These are phyloP conservation scores for Parotocinclus haroldoi DNA, from an alignment of 2,797 vertebrate species.

Conservation along the genomic window DNA sequence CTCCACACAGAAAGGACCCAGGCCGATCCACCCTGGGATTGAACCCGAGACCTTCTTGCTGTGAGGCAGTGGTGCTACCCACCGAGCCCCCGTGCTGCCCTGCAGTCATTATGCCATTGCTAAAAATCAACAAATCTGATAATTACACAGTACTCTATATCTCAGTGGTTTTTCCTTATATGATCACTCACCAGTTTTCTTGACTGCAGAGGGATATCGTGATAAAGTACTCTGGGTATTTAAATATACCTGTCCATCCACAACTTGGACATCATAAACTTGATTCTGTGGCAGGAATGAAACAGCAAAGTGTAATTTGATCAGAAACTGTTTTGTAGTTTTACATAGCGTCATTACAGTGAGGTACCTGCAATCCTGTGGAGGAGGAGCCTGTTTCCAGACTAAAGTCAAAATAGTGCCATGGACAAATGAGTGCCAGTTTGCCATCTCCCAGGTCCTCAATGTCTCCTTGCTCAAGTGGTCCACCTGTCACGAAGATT, in stretches of 20 bases:
- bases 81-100: no score
- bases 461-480: slow-evolving; percentile 65
- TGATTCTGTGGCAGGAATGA: slow-evolving; percentile 57
- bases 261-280: slow-evolving; percentile 61
- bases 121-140: no score
- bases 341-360: no score
- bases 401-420: slow-evolving; percentile 67
- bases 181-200: slow-evolving; percentile 45
- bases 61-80: no score
- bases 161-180: background rate
- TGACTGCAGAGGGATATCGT: slow-evolving; percentile 45
- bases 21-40: no score
- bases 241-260: slow-evolving; percentile 59
- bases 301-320: background rate
- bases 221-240: slow-evolving; percentile 59
- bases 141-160: no score
- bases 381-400: slow-evolving; percentile 62
- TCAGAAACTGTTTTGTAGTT: background rate
- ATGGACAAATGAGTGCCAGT: slow-evolving; percentile 61
- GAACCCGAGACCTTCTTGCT: no score
- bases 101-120: background rate
- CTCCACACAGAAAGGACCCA: no score
- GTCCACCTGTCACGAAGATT: slow-evolving; percentile 54
- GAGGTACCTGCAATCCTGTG: slow-evolving; percentile 59
- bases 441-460: slow-evolving; percentile 63